Percentiles rank a stretch among this genome's conserved stretches.
Evolutionary conservation across 2,888 invertebrate genomes (phyloP).

Genomic region (Yponomeuta sedellus): DNA sequence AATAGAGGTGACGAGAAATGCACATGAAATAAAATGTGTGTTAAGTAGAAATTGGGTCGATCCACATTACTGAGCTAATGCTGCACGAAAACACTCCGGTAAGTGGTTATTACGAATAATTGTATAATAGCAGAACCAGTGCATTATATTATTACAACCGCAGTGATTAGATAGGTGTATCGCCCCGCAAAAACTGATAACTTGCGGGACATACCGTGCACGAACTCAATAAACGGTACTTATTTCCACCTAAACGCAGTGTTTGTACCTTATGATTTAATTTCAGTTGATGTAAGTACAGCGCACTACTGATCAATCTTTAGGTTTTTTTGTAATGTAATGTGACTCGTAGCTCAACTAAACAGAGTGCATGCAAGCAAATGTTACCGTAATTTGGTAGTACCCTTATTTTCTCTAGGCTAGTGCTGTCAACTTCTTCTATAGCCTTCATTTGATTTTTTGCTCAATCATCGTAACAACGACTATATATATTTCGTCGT

Average conservation of each 20-base stretch:
- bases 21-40: neutral
- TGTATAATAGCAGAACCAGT: conserved; percentile 13
- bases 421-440: too few species aligned
- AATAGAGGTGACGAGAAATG: neutral
- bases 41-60: conserved; percentile 17
- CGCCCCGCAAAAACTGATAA: neutral
- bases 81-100: conserved; percentile 9
- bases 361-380: too few species aligned
- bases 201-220: neutral
- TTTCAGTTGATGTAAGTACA: too few species aligned
- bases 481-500: too few species aligned
- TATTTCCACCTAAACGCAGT: neutral
- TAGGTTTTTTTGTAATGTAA: too few species aligned
- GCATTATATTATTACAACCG: neutral
- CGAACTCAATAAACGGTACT: neutral
- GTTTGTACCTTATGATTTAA: too few species aligned
- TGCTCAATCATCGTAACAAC: too few species aligned
- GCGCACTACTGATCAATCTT: too few species aligned
- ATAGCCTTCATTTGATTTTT: too few species aligned
- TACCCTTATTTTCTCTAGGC: too few species aligned
- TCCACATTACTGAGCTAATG: conserved; percentile 8
- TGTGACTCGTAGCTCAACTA: too few species aligned
- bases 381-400: too few species aligned
- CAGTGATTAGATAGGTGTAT: neutral
- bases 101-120: conserved; percentile 13